Conservation (phyloP, 1,140 invertebrate species). For the Caerostris darwini region DNA sequence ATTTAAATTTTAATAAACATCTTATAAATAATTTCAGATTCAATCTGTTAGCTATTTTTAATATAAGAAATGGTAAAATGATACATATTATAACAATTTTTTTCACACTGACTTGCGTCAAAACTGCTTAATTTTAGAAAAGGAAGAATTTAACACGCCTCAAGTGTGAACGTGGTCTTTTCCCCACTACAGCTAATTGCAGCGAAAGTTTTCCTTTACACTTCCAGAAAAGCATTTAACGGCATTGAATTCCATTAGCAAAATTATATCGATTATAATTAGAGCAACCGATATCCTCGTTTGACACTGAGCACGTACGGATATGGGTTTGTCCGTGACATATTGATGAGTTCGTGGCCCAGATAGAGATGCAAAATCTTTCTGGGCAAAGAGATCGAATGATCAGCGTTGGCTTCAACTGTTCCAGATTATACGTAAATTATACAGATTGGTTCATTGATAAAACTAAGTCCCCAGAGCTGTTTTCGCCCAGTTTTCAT, state of each 20-base stretch:
- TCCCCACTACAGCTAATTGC: neutral
- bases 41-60: no score
- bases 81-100: no score
- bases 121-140: no score
- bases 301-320: neutral
- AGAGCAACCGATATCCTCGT: constrained; percentile 12
- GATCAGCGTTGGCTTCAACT: neutral
- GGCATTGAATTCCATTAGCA: neutral
- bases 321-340: neutral
- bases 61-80: no score
- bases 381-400: neutral
- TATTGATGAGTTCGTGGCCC: constrained; percentile 3
- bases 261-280: constrained; percentile 2
- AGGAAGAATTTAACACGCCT: neutral
- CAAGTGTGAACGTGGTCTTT: neutral
- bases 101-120: no score
- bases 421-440: neutral
- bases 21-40: no score
- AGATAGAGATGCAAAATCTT: neutral
- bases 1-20: no score
- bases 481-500: neutral
- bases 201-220: neutral
- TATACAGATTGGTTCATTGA: constrained; percentile 12
- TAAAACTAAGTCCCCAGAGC: neutral
- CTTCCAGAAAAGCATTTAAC: neutral